Percentiles rank a stretch among this genome's conserved stretches.
These are phyloP conservation scores for Archocentrus centrarchus DNA, from an alignment of 2,113 vertebrate genomes.

Conservation along the genomic window DNA sequence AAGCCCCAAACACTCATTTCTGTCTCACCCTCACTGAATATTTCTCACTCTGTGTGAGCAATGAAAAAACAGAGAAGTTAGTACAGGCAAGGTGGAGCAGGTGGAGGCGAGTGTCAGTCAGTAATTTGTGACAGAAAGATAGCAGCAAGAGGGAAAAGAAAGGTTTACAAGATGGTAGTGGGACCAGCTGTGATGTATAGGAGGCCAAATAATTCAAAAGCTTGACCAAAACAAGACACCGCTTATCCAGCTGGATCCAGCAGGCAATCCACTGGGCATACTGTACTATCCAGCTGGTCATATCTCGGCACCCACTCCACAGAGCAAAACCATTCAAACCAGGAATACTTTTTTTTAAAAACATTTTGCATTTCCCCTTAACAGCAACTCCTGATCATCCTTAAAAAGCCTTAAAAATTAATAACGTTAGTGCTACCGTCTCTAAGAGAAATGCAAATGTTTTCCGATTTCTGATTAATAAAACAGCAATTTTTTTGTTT, in stretches of 20 bases:
- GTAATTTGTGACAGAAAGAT: too few species aligned
- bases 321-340: background rate
- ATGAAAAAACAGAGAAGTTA: too few species aligned
- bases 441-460: background rate
- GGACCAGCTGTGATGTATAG: background rate
- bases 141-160: background rate
- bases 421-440: background rate
- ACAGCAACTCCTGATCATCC: background rate
- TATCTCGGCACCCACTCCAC: fast-evolving
- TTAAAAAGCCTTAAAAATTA: background rate
- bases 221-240: background rate
- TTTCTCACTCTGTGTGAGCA: too few species aligned
- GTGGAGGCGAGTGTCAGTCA: background rate
- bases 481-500: too few species aligned
- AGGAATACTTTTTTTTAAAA: too few species aligned
- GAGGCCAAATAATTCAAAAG: background rate
- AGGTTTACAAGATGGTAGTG: background rate
- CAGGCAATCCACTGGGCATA: background rate
- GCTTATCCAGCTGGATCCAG: background rate
- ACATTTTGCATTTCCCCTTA: background rate
- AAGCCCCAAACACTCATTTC: too few species aligned
- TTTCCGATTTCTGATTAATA: too few species aligned
- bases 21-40: too few species aligned
- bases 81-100: background rate
- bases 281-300: background rate